A percentile compares a stretch with the other conserved stretches of the same genome.
Evolutionary conservation across 2,797 vertebrate species (phyloP).

Genomic region (Xenopus petersii): DNA sequence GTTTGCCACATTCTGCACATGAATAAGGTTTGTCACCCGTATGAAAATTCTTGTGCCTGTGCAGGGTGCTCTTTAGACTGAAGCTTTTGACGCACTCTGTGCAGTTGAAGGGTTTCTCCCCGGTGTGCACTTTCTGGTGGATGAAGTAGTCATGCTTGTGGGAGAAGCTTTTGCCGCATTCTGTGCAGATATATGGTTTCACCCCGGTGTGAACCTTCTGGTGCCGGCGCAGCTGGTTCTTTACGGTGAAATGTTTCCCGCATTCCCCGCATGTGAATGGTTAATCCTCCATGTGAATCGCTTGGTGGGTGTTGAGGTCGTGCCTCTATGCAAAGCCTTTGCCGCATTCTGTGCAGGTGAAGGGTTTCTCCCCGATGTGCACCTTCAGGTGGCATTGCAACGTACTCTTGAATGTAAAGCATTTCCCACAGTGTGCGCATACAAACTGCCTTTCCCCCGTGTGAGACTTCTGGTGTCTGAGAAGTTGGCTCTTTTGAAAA

Average conservation of each 20-base stretch:
- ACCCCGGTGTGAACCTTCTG: not conserved
- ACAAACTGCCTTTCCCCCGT: not conserved
- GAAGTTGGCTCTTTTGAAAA: not conserved
- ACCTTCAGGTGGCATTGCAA: not conserved
- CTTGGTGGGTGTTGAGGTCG: not conserved
- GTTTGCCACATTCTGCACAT: slow-evolving; percentile 77
- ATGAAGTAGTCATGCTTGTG: slow-evolving; percentile 29
- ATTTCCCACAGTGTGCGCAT: not conserved
- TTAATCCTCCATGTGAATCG: not conserved
- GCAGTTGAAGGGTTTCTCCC: slow-evolving; percentile 79
- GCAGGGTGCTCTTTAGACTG: slow-evolving; percentile 82
- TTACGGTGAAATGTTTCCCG: not conserved
- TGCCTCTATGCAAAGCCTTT: not conserved
- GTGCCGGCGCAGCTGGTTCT: not conserved
- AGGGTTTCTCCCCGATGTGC: not conserved
- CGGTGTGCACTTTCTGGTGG: slow-evolving; percentile 61
- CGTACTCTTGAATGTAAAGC: not conserved
- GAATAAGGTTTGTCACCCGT: slow-evolving; percentile 82
- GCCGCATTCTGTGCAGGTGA: not conserved
- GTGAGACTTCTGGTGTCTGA: not conserved
- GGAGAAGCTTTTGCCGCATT: slow-evolving; percentile 21
- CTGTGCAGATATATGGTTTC: not conserved
- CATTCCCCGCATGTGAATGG: not conserved
- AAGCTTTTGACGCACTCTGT: slow-evolving; percentile 81
- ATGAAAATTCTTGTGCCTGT: slow-evolving; percentile 82